Evolutionary conservation across 2,888 invertebrate species (phyloP).

Genomic region (Glaucopsyche alexis): DNA sequence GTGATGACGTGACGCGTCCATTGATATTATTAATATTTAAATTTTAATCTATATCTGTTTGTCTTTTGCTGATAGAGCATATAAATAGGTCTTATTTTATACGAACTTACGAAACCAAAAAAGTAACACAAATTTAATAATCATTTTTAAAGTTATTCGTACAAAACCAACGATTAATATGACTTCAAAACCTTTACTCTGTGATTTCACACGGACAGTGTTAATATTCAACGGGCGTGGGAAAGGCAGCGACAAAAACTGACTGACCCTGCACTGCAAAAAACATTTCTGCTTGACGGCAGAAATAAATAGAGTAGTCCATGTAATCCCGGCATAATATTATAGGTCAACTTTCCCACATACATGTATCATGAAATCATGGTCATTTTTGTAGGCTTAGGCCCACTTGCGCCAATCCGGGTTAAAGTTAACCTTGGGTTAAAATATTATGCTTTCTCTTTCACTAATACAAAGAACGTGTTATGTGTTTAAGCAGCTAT

Average conservation of each 20-base stretch:
- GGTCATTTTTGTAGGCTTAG: too few relatives aligned
- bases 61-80: too few relatives aligned
- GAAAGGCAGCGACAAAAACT: not conserved
- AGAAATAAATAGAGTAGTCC: conserved; percentile 4
- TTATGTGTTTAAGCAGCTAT: too few relatives aligned
- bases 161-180: not conserved
- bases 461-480: too few relatives aligned
- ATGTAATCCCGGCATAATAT: not conserved
- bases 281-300: conserved; percentile 9
- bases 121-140: not conserved
- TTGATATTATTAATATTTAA: too few relatives aligned
- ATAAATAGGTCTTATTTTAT: not conserved
- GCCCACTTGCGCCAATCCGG: too few relatives aligned
- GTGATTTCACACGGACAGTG: conserved; percentile 3
- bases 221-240: not conserved
- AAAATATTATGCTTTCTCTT: too few relatives aligned
- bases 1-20: too few relatives aligned
- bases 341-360: not conserved
- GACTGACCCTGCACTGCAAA: conserved; percentile 6
- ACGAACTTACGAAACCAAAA: not conserved
- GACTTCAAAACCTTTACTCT: not conserved
- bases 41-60: too few relatives aligned
- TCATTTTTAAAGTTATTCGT: not conserved
- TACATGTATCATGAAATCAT: too few relatives aligned
- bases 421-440: too few relatives aligned